Evolutionary conservation across 1,140 invertebrate species (phyloP).

Genomic region (Dermatophagoides farinae): DNA sequence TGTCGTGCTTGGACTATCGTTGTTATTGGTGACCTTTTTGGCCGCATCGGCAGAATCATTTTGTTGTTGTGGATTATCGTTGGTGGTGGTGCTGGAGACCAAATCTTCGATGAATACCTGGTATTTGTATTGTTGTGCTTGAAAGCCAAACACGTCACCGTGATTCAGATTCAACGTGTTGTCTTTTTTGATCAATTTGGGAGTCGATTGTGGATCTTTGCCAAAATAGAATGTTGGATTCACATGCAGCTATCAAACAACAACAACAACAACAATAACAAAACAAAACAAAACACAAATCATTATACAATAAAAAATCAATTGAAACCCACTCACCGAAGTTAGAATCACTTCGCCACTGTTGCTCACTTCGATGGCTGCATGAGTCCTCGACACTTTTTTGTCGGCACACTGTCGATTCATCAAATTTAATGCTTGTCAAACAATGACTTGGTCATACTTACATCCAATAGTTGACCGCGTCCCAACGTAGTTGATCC

Average conservation of each 20-base stretch:
- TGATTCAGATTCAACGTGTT: slow-evolving; percentile 16
- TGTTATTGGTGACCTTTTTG: background rate
- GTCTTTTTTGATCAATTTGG: slow-evolving; percentile 20
- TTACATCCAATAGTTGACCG: slow-evolving; percentile 20
- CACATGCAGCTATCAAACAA: slow-evolving; percentile 15
- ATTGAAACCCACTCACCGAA: slow-evolving; percentile 14
- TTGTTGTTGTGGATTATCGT: background rate
- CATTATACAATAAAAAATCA: background rate
- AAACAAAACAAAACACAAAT: background rate
- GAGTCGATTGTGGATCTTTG: slow-evolving; percentile 14
- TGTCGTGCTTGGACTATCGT: too few species aligned
- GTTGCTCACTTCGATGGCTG: slow-evolving; percentile 19
- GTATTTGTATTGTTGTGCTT: slow-evolving; percentile 19
- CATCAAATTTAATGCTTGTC: background rate
- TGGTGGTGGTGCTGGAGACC: background rate
- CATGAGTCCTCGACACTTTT: slow-evolving; percentile 22
- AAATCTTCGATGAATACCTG: slow-evolving; percentile 14
- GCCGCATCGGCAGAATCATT: background rate
- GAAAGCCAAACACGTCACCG: slow-evolving; percentile 20
- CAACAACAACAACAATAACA: background rate
- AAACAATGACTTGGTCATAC: background rate
- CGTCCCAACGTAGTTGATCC: slow-evolving; percentile 20
- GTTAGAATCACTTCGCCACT: slow-evolving; percentile 19
- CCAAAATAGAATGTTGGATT: slow-evolving; percentile 21
- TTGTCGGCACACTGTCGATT: slow-evolving; percentile 20